Conservation (phyloP, 2,888 invertebrate genomes). For the Hydraecia micacea region DNA sequence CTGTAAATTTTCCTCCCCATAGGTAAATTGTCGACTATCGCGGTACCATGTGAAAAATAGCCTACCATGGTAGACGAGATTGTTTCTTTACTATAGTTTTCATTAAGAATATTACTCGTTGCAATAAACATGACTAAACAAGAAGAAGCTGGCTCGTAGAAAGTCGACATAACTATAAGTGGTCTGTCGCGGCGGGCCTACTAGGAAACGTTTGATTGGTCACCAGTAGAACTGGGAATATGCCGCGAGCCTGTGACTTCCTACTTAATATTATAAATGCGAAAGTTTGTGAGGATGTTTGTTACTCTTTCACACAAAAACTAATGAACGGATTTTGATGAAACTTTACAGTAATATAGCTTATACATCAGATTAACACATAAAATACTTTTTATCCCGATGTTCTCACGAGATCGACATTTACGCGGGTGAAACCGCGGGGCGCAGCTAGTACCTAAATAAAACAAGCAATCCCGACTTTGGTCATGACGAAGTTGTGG, state of each 20-base stretch:
- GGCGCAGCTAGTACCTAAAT: too few relatives aligned
- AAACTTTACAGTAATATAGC: too few relatives aligned
- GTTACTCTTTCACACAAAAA: too few relatives aligned
- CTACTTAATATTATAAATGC: too few relatives aligned
- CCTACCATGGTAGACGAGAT: not conserved
- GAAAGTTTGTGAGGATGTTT: too few relatives aligned
- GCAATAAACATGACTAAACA: conserved; percentile 28
- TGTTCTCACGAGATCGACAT: too few relatives aligned
- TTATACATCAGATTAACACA: too few relatives aligned
- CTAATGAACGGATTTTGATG: too few relatives aligned
- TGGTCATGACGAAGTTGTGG: not conserved
- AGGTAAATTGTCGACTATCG: not conserved
- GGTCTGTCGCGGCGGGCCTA: conserved; percentile 40
- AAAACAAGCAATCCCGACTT: not conserved
- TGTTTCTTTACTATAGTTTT: not conserved
- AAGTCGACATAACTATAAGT: conserved; percentile 41
- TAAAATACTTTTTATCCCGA: too few relatives aligned
- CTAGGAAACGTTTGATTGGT: conserved; percentile 43
- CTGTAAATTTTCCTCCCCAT: not conserved
- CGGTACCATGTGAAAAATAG: not conserved
- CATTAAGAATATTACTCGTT: conserved; percentile 1
- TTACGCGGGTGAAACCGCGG: too few relatives aligned
- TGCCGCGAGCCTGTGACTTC: not conserved
- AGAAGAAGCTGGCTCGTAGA: conserved; percentile 33
- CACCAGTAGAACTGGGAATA: conserved; percentile 25